Evolutionary conservation across 2,888 invertebrate genomes (phyloP), one percentile per base, ranked within the genome.

Genomic region (Chirona hameri): DNA sequence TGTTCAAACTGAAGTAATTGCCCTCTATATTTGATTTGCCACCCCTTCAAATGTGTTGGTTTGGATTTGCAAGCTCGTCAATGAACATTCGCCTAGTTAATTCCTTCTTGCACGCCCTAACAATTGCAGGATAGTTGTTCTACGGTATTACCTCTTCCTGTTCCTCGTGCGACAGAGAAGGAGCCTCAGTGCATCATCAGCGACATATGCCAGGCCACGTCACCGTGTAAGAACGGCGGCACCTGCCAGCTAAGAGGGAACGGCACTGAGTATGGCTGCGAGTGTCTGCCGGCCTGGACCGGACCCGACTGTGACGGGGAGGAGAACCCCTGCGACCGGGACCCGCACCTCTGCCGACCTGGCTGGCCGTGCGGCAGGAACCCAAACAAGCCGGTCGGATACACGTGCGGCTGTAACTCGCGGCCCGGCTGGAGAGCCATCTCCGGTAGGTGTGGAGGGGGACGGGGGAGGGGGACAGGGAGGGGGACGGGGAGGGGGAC

Each of bases 301-400:
- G 76, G 76, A 4, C 39, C 2, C 46, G 12, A 39, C 76, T 76
- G 76, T 18, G 76, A 76, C 24, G 24, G 39, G 21, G 76, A 76
- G 76, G 39, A 76, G 80, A 80, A 18, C 55, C 80, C 80, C 15
- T 80, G 80, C 18, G 80, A 80, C 80, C 48, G 52, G n/a, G 52
- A 80, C 52, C 18, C 27, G 52, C 52, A 27, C 27, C 80, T 55
- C 27, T 76, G 76, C 24, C 39, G 39, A 12, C 39, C 7, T 39
- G 76, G 76, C 76, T 76, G 76, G 76, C 76, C 39, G 76, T 76
- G 76, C 46, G 39, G 39, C 39, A 18, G 76, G 21, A 76, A 76
- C 76, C 76, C 76, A 39, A 76, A 76, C 39, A 76, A 76, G 46
- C 76, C 76, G 24, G 76, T 76, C 9, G 76, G 76, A 7, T 76